Evolutionary conservation across 64 coral and sea anemone genomes (phyloP).

Genomic region (Montipora capricornis): DNA sequence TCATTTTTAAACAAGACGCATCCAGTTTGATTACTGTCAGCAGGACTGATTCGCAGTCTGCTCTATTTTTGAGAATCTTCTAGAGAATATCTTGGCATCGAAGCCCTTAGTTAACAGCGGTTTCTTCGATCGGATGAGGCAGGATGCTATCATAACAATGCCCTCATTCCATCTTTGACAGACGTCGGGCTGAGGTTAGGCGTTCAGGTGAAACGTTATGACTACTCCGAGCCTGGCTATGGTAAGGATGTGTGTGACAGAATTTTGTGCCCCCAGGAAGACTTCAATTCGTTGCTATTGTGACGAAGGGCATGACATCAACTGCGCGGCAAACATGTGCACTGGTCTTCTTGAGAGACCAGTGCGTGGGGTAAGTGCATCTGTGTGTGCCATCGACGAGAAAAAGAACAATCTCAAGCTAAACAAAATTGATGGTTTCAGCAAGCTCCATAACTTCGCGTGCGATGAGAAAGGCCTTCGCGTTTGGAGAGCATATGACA

Average conservation of each 20-base stretch:
- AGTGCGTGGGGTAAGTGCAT: conserved; percentile 1
- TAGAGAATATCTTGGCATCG: neutral
- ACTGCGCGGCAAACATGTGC: neutral
- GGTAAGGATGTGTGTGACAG: conserved; percentile 22
- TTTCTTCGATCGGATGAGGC: conserved; percentile 33
- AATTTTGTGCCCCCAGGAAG: conserved; percentile 15
- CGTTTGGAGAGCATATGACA: conserved; percentile 46
- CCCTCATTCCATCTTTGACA: conserved; percentile 21
- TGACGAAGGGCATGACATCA: conserved; percentile 40
- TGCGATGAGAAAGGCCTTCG: conserved; percentile 45
- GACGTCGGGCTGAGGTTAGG: conserved; percentile 34
- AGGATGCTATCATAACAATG: conserved; percentile 51
- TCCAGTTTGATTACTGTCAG: conserved; percentile 35
- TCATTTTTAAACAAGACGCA: neutral
- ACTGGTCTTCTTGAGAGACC: conserved; percentile 24
- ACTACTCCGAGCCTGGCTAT: conserved; percentile 35
- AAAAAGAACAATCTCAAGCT: conserved; percentile 21
- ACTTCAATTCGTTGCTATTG: conserved; percentile 20
- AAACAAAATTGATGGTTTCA: conserved; percentile 53
- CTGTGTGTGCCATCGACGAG: conserved; percentile 35
- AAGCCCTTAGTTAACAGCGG: conserved; percentile 17
- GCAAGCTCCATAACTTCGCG: conserved; percentile 49
- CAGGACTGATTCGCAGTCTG: conserved; percentile 63
- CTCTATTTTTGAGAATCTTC: conserved; percentile 28
- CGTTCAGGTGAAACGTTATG: conserved; percentile 1